Evolutionary conservation across 2,113 vertebrate genomes (phyloP).

Genomic region (Mormoops blainvillei): DNA sequence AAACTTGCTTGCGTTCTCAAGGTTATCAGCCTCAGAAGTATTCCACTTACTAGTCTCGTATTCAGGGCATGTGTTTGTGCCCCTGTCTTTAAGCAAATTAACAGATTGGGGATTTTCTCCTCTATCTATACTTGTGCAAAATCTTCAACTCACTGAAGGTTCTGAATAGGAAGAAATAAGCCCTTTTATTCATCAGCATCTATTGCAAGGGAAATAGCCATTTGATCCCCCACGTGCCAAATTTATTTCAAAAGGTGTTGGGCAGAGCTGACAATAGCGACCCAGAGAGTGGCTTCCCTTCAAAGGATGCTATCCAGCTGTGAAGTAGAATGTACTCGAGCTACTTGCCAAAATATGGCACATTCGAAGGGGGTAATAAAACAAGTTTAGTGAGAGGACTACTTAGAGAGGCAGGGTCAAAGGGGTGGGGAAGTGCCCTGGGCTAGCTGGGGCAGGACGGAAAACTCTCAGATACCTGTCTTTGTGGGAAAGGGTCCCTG

Average conservation of each 20-base stretch:
- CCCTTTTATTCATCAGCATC: not conserved
- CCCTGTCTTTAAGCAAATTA: not conserved
- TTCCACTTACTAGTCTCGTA: not conserved
- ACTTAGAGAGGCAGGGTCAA: not conserved
- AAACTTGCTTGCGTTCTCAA: not conserved
- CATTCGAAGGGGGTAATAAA: not conserved
- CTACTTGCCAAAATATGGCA: not conserved
- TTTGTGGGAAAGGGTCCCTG: not conserved
- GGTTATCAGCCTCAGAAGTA: not conserved
- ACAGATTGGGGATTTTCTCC: not conserved
- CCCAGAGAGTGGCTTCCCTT: not conserved
- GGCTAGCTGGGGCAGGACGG: not conserved
- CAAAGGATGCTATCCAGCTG: not conserved
- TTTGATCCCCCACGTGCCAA: not conserved
- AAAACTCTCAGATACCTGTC: not conserved
- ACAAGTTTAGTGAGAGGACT: not conserved
- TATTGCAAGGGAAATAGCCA: not conserved
- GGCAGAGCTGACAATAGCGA: not conserved
- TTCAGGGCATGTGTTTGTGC: not conserved
- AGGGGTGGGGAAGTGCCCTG: not conserved
- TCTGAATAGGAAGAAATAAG: not conserved
- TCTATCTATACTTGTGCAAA: not conserved
- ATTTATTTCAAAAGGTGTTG: not conserved
- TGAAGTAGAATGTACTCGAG: not conserved
- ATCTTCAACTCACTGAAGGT: not conserved